Evolutionary conservation across 2,797 vertebrate genomes (phyloP).

Genomic region (Morelia viridis): DNA sequence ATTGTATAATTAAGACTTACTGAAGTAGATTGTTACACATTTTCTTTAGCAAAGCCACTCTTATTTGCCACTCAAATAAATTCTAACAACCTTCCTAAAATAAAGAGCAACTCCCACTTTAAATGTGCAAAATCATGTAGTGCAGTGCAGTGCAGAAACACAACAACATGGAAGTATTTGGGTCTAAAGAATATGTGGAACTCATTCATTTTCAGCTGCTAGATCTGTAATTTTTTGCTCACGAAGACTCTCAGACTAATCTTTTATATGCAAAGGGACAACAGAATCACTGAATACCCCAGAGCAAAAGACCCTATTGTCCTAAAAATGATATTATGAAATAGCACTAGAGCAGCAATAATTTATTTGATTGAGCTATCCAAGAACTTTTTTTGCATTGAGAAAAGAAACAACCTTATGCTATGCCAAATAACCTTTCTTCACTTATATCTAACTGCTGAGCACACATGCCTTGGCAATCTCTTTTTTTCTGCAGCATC

Average conservation of each 20-base stretch:
- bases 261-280: background rate
- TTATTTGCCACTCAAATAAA: conserved; percentile 21
- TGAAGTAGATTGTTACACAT: background rate
- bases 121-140: background rate
- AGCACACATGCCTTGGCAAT: background rate
- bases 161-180: background rate
- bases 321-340: background rate
- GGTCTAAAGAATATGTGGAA: background rate
- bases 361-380: background rate
- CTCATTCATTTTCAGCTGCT: background rate
- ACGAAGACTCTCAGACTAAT: background rate
- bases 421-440: background rate
- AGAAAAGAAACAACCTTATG: background rate
- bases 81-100: background rate
- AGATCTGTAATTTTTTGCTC: background rate
- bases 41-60: background rate
- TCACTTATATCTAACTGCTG: background rate
- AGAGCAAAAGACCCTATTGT: background rate
- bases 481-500: background rate
- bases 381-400: background rate
- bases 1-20: background rate
- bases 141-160: background rate
- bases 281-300: background rate
- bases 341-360: background rate
- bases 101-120: background rate